phyloP scores from a whole-genome alignment of 2,888 invertebrate species.

The Camptogramma bilineatum region DNA sequence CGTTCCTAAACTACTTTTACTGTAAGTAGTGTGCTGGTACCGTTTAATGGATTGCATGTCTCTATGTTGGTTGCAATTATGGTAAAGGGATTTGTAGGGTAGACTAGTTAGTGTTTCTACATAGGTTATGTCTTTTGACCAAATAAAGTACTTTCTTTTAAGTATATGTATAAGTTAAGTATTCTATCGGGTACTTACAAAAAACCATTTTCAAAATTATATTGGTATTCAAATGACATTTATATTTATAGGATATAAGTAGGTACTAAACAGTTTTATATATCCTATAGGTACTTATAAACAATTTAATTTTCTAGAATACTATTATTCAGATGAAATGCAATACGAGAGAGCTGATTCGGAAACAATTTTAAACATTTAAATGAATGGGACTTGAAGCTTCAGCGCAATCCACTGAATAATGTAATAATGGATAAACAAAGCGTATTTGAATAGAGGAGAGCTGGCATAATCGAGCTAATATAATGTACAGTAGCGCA shows the following conservation, averaged over 20 bases:
- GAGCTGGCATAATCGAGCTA: slow-evolving; percentile 45
- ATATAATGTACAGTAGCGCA: too few species aligned
- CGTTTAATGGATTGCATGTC: slow-evolving; percentile 20
- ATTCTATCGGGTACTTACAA: too few species aligned
- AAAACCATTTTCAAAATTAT: neutral
- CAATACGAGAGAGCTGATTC: slow-evolving; percentile 8
- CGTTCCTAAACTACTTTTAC: slow-evolving; percentile 33
- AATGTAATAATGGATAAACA: slow-evolving; percentile 27
- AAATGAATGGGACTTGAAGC: slow-evolving; percentile 16
- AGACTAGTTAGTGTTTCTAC: neutral
- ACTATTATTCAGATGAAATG: neutral
- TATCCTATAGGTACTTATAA: too few species aligned
- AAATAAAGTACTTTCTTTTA: too few species aligned
- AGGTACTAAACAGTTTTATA: too few species aligned
- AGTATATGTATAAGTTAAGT: too few species aligned
- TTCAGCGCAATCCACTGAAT: slow-evolving; percentile 19
- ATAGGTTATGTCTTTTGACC: neutral
- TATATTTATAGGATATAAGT: too few species aligned
- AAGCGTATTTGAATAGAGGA: slow-evolving; percentile 40
- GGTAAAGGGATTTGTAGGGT: slow-evolving; percentile 19
- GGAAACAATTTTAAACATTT: slow-evolving; percentile 2
- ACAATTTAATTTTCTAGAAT: too few species aligned
- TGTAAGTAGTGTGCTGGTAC: slow-evolving; percentile 19
- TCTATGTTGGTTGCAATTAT: slow-evolving; percentile 7
- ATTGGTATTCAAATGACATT: neutral